phyloP scores from a whole-genome alignment of 2,797 vertebrate species.

The Pseudomugil tenellus region DNA sequence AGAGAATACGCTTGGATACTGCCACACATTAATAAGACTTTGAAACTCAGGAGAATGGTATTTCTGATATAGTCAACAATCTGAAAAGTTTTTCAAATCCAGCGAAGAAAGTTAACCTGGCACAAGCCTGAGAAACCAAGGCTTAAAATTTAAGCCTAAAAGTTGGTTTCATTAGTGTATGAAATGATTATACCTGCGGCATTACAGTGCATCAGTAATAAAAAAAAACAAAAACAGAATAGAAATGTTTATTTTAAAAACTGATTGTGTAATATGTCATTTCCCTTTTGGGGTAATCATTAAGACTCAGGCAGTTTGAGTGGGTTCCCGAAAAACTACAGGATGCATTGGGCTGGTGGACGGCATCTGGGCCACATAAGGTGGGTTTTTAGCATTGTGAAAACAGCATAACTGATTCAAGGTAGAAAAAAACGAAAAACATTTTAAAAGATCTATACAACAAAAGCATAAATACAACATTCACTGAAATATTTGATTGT shows the following conservation, averaged over 20 bases:
- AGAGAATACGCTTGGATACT: slow-evolving; percentile 22
- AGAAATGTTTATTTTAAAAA: neutral
- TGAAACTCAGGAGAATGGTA: slow-evolving; percentile 14
- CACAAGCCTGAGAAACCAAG: neutral
- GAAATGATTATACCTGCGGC: neutral
- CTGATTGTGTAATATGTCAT: neutral
- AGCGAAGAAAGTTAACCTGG: neutral
- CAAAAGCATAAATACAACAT: too few relatives aligned
- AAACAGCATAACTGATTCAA: too few relatives aligned
- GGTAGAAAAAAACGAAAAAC: too few relatives aligned
- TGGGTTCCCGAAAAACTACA: too few relatives aligned
- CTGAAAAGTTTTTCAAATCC: slow-evolving; percentile 1
- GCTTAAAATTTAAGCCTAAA: slow-evolving; percentile 9
- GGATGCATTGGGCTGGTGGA: too few relatives aligned
- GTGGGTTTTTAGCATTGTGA: too few relatives aligned
- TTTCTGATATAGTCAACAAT: slow-evolving; percentile 2
- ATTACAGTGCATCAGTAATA: neutral
- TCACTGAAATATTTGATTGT: too few relatives aligned
- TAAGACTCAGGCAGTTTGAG: too few relatives aligned
- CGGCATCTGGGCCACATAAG: too few relatives aligned
- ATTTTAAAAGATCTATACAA: too few relatives aligned
- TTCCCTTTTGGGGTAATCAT: neutral
- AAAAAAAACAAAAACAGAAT: neutral
- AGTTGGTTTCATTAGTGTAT: neutral
- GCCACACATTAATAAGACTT: slow-evolving; percentile 14